Conservation (phyloP, 2,113 vertebrate species). For the Penelope pileata region DNA sequence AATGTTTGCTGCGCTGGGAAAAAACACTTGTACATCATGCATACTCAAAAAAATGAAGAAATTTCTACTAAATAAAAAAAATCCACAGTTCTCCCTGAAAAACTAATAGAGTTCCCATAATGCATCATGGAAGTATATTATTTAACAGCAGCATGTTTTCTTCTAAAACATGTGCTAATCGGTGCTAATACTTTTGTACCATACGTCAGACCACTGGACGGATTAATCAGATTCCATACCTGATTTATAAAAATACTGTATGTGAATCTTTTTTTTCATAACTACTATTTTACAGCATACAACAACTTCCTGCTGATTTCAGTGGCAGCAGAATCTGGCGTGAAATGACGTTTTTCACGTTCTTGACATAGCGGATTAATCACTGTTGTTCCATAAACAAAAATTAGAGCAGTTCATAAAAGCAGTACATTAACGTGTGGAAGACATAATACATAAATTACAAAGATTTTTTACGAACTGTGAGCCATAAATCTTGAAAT, state of each 20-base stretch:
- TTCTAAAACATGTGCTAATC: background rate
- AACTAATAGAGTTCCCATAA: background rate
- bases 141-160: background rate
- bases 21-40: fast-evolving
- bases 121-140: background rate
- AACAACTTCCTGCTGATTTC: background rate
- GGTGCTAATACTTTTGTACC: background rate
- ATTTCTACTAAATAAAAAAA: background rate
- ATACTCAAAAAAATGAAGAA: background rate
- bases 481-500: background rate
- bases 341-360: background rate
- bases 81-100: background rate
- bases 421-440: background rate
- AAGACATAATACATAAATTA: background rate
- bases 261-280: background rate
- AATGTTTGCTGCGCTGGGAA: background rate
- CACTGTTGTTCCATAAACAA: background rate
- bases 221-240: background rate
- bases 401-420: background rate
- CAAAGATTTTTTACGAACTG: background rate
- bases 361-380: background rate
- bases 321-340: background rate
- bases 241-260: background rate
- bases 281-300: background rate
- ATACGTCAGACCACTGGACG: background rate